These are phyloP conservation scores for Dasyornis broadbenti DNA, from an alignment of 2,113 vertebrate species.

Conservation along the genomic window DNA sequence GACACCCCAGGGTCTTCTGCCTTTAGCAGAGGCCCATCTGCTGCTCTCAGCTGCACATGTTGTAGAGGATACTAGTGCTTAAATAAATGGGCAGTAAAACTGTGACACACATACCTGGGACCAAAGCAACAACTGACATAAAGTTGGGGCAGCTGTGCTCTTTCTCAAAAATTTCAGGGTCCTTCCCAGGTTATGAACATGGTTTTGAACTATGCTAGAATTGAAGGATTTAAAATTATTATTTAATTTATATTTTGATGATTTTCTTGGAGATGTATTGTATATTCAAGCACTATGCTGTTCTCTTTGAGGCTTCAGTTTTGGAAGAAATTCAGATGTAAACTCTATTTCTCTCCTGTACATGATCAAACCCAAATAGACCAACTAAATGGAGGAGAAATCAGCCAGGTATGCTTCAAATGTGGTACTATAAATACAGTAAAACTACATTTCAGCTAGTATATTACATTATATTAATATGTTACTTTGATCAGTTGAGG, in stretches of 20 bases:
- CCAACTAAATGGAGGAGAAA: background rate
- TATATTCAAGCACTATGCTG: background rate
- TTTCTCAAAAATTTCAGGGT: background rate
- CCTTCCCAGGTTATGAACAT: background rate
- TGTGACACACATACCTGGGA: background rate
- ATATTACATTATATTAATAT: background rate
- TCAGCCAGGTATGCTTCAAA: background rate
- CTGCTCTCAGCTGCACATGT: background rate
- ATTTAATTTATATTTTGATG: background rate
- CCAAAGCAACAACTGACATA: background rate
- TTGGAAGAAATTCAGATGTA: background rate
- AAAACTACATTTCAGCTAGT: background rate
- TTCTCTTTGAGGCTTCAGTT: background rate
- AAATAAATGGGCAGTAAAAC: background rate
- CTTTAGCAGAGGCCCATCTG: slow-evolving; percentile 26
- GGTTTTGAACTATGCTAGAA: background rate
- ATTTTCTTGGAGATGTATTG: background rate
- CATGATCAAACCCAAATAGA: background rate
- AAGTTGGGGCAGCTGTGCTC: background rate
- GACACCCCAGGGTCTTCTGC: slow-evolving; percentile 37
- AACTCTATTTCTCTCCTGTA: background rate
- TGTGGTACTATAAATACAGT: background rate
- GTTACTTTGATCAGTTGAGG: background rate
- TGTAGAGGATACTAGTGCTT: background rate
- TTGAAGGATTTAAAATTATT: background rate